A percentile compares a stretch with the other conserved stretches of the same genome.
phyloP scores from a whole-genome alignment of 2,797 vertebrate genomes.

The Ptychadena robeensis region DNA sequence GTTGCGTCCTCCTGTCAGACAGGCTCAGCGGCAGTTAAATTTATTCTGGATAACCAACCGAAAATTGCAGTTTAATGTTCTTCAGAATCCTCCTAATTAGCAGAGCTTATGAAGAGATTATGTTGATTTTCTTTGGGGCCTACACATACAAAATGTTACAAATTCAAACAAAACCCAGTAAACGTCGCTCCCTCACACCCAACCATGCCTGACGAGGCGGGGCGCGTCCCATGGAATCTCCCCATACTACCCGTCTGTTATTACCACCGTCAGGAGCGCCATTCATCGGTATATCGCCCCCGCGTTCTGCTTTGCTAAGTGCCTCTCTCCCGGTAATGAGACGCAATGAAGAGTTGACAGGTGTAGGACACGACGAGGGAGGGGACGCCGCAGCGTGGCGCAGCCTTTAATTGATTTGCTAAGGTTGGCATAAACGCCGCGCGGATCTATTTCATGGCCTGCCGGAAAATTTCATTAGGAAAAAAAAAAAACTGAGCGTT shows the following conservation, averaged over 20 bases:
- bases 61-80: constrained; percentile 5
- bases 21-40: background rate
- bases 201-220: too few species aligned
- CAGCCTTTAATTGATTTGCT: constrained; percentile 29
- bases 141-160: background rate
- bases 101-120: background rate
- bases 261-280: background rate
- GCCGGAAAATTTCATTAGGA: constrained; percentile 27
- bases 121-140: background rate
- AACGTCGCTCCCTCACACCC: background rate
- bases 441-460: background rate
- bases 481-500: constrained; percentile 12
- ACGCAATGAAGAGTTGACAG: background rate
- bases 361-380: background rate
- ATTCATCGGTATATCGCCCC: background rate
- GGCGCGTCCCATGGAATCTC: too few species aligned
- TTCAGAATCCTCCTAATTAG: background rate
- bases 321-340: background rate
- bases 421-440: constrained; percentile 1
- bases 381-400: background rate
- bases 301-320: background rate
- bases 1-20: background rate
- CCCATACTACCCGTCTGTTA: too few species aligned
- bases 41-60: background rate
- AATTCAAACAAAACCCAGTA: background rate